A percentile compares a stretch with the other conserved stretches of the same genome.
Conservation (phyloP, 2,797 vertebrate species). For the Eleutherodactylus coqui region DNA sequence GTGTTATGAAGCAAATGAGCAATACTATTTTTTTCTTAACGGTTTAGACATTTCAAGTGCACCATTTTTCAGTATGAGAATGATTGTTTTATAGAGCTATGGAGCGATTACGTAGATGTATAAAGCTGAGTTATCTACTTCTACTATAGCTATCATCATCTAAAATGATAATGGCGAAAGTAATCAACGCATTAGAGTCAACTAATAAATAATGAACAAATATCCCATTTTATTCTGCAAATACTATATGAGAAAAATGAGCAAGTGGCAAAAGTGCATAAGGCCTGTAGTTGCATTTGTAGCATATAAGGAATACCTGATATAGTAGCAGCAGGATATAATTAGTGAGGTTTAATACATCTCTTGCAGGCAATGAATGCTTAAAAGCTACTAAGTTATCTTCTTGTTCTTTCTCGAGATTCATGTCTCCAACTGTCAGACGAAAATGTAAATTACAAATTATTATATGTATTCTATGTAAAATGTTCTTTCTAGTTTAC, state of each 20-base stretch:
- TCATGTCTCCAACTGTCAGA: not conserved
- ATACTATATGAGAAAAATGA: not conserved
- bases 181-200: no score
- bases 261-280: not conserved
- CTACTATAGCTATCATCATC: no score
- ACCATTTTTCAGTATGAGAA: not conserved
- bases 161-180: no score
- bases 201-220: no score
- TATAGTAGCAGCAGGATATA: conserved; percentile 65
- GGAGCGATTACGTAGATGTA: no score
- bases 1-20: not conserved
- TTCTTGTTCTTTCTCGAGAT: not conserved
- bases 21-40: not conserved
- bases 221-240: no score
- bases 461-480: not conserved
- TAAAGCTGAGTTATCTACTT: no score
- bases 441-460: not conserved
- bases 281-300: no score
- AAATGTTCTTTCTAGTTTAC: not conserved
- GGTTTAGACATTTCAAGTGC: not conserved
- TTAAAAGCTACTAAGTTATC: not conserved
- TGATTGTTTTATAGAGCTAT: not conserved
- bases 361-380: conserved; percentile 25
- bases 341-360: conserved; percentile 56
- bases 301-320: conserved; percentile 18